Base-by-base conservation (phyloP, 2,888 invertebrate genomes). In the Eledona agricola region DNA sequence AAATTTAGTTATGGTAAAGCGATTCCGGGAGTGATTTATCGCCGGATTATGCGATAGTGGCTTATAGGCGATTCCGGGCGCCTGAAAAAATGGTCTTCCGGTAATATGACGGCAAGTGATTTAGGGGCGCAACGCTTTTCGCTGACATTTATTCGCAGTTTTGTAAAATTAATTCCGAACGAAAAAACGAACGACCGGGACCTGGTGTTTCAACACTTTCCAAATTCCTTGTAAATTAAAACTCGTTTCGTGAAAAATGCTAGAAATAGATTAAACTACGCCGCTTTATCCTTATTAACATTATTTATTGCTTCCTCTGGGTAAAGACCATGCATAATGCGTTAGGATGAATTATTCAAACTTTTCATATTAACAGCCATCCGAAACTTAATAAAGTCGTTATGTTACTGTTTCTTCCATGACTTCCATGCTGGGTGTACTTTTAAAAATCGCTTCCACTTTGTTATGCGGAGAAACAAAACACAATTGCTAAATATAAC, bases 11-110 rank as follows among this genome's bases (percentile, higher is more conserved):
- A 59, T 57, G 59, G 58, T 57, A 60, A 60, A 55, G 49, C 60
- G 56, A 60, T 60, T 55, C 59, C 54, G 49, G 51, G 60, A 57
- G 64, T 69, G 70, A 70, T 69, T 70, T 70, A 69, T 68, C 57
- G 57, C 53, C 43, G 59, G 64, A 70, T 70, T 70, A 69, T 69
- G 61, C 66, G 58, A 50, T 56, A 51, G 57, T 57, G 47, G 60
- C 58, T 58, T 58, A 62, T 57, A 59, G n/a, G 57, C 60, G 64
- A 62, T 62, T 64, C 61, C 59, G 57, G 57, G 55, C 58, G 51
- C 35, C 57, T 52, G 37, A 60, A 60, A 60, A 62, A 61, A 57
- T 40, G 51, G 32, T 34, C 59, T 52, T 47, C 43, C 40, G 26
- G 50, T 54, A 42, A 56, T 62, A 59, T 58, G 60, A 58, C 59